Evolutionary conservation across 1,140 invertebrate species (phyloP).

Genomic region (Leptopilina clavipes): DNA sequence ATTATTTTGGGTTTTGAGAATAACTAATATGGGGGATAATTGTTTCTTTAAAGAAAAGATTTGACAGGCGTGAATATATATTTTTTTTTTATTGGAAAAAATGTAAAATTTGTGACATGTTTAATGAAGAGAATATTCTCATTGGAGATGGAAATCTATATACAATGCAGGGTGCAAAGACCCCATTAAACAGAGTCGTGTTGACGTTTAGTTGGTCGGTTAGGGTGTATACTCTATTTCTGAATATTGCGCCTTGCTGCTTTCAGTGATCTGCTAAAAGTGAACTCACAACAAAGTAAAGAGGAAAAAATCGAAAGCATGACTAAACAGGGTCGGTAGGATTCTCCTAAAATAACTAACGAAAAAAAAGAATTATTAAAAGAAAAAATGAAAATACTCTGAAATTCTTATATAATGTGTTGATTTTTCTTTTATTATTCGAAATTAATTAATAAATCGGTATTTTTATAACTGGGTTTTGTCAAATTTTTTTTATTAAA

Average conservation of each 20-base stretch:
- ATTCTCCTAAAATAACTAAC: constrained; percentile 1
- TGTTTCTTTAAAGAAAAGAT: too few relatives aligned
- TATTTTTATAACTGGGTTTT: too few relatives aligned
- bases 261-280: constrained; percentile 26
- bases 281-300: constrained; percentile 5
- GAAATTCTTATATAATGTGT: constrained; percentile 10
- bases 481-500: too few relatives aligned
- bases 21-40: too few relatives aligned
- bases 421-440: too few relatives aligned
- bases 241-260: constrained; percentile 22
- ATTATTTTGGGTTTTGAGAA: too few relatives aligned
- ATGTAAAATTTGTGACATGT: too few relatives aligned
- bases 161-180: constrained; percentile 18
- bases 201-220: neutral
- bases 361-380: too few relatives aligned
- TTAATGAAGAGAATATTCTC: neutral
- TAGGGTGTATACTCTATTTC: constrained; percentile 15
- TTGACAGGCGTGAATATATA: too few relatives aligned
- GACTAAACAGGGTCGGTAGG: constrained; percentile 11
- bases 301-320: constrained; percentile 19
- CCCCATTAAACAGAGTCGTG: constrained; percentile 28
- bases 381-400: neutral
- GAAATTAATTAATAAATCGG: too few relatives aligned
- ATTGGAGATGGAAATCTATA: constrained; percentile 11
- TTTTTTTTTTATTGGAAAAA: too few relatives aligned